Evolutionary conservation across 2,888 invertebrate genomes (phyloP), one percentile per base, ranked within the genome.

Genomic region (Drosophila melanosoma): DNA sequence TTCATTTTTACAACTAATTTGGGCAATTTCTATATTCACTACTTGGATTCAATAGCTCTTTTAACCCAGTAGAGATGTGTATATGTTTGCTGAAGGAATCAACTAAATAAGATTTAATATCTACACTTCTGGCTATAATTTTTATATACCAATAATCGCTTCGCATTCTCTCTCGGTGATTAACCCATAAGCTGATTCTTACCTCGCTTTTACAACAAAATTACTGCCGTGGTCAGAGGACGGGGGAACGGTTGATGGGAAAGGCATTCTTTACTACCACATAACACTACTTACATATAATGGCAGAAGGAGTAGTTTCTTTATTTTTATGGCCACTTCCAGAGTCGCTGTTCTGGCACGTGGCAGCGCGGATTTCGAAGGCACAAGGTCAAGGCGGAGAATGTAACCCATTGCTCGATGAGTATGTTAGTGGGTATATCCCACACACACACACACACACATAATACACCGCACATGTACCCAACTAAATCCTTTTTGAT

Each of bases 401-500:
- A 6, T 68, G 74, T 81, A 89, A 89, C 85, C 87, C 78, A 82
- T 77, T 81, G 76, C 66, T 62, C 66, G 66, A 53, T 58, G 48
- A 35, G 53, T 53, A 29, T 62, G 68, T 45, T 26, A 48, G 38
- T 36, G 36, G 51, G 20, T 62, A 61, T 53, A 26, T 12, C 38
- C 48, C 49, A 57, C 61, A 69, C 45, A 67, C 61, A 53, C 53
- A 56, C n/a, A 15, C 15, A 45, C 45, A 40, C 40, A 12, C 42
- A 45, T 3, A 20, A 20, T 12, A 20, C 20, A 45, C 12, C 60
- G 69, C 42, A 38, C 17, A 45, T 35, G 35, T 23, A 68, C 57
- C 48, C 42, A 67, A 73, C 90, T 87, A 87, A 87, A 87, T 87
- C 87, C 87, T 90, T 87, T 87, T 87, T 87, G 87, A 87, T 87